Evolutionary conservation across 2,113 vertebrate genomes (phyloP), one percentile per base, ranked within the genome.

Genomic region (Dipodomys merriami): DNA sequence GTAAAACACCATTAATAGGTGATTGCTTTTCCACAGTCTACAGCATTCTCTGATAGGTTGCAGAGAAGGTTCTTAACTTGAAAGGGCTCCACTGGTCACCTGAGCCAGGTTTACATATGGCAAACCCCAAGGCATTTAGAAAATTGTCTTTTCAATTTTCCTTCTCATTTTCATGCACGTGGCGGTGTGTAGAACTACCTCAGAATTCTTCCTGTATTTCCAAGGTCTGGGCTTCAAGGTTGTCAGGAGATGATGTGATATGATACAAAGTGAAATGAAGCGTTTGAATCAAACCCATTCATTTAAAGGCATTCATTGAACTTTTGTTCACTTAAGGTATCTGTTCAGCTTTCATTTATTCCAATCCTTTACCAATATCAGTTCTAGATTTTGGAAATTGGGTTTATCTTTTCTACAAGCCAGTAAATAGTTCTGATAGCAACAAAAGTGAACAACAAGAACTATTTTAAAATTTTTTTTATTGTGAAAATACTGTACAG

Each of bases 281-380:
- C 15, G 10, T 71, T 11, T 80, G 35, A 87, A 35, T 3, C 65
- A 79, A 46, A 64, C 27, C 23, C 7, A 78, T 69, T 83, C 22
- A 62, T 30, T 90, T 71, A 46, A 86, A 91, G 35, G 6, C 30
- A 44, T 68, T 68, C 69, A 30, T 81, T 81, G 18, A 83, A 33
- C 46, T 72, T 49, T 35, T 82, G 25, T 67, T 88, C 44, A 77
- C 49, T 90, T 69, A 53, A 76, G 71, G 44, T 11, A 83, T 67
- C 53, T 92, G 5, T 29, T 90, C 27, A 82, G 9, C 9, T 27
- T 69, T 84, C 29, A 90, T 88, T 89, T 82, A 57, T 73, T 83
- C 27, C 35, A 65, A 35, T 60, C 69, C 65, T 25, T 82, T 60
- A 91, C 39, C 4, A 57, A 16, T 49, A 78, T 72, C 5, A 77